Conservation (phyloP, 30 jellyfish, hydroid and myxozoan genomes). For the Hydractinia symbiolongicarpus region DNA sequence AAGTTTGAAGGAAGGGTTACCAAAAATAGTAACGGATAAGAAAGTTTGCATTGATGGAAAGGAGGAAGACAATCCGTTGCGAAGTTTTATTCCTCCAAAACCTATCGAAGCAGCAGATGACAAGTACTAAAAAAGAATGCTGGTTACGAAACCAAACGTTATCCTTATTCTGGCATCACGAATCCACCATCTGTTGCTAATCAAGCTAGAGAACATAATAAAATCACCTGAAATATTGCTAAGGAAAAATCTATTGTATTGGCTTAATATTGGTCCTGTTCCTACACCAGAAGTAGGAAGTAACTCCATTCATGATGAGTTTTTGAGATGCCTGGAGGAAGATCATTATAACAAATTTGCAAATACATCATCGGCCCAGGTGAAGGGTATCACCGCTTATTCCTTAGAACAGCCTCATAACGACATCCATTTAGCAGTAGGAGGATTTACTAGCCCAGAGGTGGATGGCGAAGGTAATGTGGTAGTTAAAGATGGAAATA, state of each 20-base stretch:
- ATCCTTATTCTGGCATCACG: constrained; percentile 35
- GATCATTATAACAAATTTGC: constrained; percentile 17
- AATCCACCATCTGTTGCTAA: constrained; percentile 1
- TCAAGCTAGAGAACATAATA: constrained; percentile 13
- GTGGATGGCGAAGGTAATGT: background rate
- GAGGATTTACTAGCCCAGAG: constrained; percentile 16
- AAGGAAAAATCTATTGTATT: background rate
- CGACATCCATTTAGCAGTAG: constrained; percentile 34
- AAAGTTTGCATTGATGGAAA: constrained; percentile 7
- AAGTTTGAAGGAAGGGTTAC: constrained; percentile 18
- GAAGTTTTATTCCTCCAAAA: constrained; percentile 1
- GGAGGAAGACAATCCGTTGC: constrained; percentile 13
- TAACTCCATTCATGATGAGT: background rate
- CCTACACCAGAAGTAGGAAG: background rate
- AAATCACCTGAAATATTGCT: background rate
- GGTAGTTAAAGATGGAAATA: background rate
- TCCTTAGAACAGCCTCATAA: constrained; percentile 36
- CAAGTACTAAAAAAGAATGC: background rate
- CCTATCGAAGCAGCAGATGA: background rate
- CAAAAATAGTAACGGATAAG: constrained; percentile 6
- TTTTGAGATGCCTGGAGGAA: constrained; percentile 12
- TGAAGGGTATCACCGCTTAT: background rate
- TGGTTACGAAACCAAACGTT: constrained; percentile 39
- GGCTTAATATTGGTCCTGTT: background rate
- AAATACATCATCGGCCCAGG: constrained; percentile 20